phyloP scores from a whole-genome alignment of 2,113 vertebrate species.

The Forbesichthys papilliferus region DNA sequence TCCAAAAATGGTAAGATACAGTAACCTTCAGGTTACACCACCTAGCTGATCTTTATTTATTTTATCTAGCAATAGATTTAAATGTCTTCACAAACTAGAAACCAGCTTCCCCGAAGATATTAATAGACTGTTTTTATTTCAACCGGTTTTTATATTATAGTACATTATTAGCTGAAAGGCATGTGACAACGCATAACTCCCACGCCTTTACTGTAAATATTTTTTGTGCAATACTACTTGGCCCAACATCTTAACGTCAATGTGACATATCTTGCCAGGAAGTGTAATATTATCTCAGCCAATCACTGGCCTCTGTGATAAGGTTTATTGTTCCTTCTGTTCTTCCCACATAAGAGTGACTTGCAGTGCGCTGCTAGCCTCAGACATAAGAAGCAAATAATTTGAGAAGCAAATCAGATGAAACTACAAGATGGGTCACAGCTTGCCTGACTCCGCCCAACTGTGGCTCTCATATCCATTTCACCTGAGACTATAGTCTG shows the following conservation, averaged over 20 bases:
- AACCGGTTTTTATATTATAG: constrained; percentile 9
- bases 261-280: neutral
- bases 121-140: constrained; percentile 7
- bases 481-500: too few relatives aligned
- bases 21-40: neutral
- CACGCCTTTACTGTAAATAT: neutral
- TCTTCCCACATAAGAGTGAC: too few relatives aligned
- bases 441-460: too few relatives aligned
- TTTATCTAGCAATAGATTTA: neutral
- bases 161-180: neutral
- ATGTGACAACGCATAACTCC: constrained; percentile 2
- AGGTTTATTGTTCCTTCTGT: neutral
- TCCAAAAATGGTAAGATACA: constrained; percentile 56
- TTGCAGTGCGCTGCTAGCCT: too few relatives aligned
- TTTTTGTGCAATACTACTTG: neutral
- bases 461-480: too few relatives aligned
- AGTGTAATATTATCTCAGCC: constrained; percentile 7
- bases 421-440: too few relatives aligned
- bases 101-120: neutral
- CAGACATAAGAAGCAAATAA: too few relatives aligned
- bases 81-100: neutral
- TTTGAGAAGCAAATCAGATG: too few relatives aligned
- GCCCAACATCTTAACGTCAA: neutral
- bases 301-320: neutral
- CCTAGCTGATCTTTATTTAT: neutral